Conservation (phyloP, 2,888 invertebrate genomes). For the Saturnia japonica region DNA sequence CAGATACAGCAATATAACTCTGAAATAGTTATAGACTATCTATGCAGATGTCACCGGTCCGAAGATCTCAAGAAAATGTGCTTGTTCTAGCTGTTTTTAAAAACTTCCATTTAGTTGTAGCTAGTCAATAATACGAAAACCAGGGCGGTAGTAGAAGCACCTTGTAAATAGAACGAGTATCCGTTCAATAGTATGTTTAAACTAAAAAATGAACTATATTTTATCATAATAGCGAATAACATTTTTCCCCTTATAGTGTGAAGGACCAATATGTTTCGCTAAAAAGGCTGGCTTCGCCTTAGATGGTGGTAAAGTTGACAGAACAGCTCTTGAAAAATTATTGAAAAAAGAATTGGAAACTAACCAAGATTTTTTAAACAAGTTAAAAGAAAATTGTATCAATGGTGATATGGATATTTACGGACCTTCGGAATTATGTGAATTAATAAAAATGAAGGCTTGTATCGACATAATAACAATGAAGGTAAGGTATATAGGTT, state of each 20-base stretch:
- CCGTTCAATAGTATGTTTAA: too few relatives aligned
- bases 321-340: conserved; percentile 25
- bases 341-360: conserved; percentile 25
- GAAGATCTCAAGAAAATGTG: too few relatives aligned
- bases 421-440: conserved; percentile 38
- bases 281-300: conserved; percentile 37
- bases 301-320: conserved; percentile 40
- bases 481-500: conserved; percentile 29
- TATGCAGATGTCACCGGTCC: too few relatives aligned
- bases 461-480: conserved; percentile 32
- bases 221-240: too few relatives aligned
- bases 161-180: too few relatives aligned
- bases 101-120: too few relatives aligned
- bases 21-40: too few relatives aligned
- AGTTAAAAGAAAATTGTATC: conserved; percentile 38
- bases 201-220: too few relatives aligned
- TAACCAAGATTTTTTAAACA: conserved; percentile 27
- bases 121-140: too few relatives aligned
- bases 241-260: conserved; percentile 39
- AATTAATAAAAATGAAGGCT: conserved; percentile 31
- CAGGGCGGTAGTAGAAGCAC: too few relatives aligned
- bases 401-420: conserved; percentile 33
- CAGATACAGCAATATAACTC: too few relatives aligned
- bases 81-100: too few relatives aligned
- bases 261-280: conserved; percentile 39